Evolutionary conservation across 2,797 vertebrate species (phyloP).

Genomic region (Pelochelys cantorii): DNA sequence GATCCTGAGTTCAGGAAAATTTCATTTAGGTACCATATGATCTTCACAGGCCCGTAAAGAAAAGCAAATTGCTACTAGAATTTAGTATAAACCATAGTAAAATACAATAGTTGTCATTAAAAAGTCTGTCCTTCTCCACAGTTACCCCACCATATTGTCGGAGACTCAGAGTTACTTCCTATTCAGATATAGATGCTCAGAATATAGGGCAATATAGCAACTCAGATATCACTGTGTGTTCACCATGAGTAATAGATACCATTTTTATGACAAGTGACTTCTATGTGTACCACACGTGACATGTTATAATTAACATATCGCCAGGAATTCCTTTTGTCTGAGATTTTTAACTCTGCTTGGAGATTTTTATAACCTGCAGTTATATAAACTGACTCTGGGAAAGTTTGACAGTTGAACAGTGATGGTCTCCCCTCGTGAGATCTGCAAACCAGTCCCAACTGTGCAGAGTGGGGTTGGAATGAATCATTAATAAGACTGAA

Average conservation of each 20-base stretch:
- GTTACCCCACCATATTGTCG: conserved; percentile 31
- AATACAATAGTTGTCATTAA: conserved; percentile 14
- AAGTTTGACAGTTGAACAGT: background rate
- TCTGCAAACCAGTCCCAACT: background rate
- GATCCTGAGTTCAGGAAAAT: background rate
- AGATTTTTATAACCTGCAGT: background rate
- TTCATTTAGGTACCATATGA: background rate
- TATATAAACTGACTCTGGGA: background rate
- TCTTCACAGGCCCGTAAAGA: conserved; percentile 6
- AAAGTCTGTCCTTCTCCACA: conserved; percentile 21
- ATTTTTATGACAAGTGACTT: conserved; percentile 43
- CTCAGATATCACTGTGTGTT: conserved; percentile 46
- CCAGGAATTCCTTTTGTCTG: conserved; percentile 6
- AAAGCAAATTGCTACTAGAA: conserved; percentile 14
- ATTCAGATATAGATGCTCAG: background rate
- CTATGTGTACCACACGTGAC: background rate
- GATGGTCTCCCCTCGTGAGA: background rate
- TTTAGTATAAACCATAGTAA: conserved; percentile 33
- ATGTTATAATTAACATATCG: background rate
- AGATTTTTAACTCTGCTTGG: conserved; percentile 12
- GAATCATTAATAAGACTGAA: background rate
- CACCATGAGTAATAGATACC: conserved; percentile 5
- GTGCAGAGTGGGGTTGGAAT: background rate
- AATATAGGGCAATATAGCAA: conserved; percentile 47
- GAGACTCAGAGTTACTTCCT: conserved; percentile 62